These are phyloP conservation scores for Gymnorhina tibicen DNA, from an alignment of 2,113 vertebrate species.

Conservation along the genomic window DNA sequence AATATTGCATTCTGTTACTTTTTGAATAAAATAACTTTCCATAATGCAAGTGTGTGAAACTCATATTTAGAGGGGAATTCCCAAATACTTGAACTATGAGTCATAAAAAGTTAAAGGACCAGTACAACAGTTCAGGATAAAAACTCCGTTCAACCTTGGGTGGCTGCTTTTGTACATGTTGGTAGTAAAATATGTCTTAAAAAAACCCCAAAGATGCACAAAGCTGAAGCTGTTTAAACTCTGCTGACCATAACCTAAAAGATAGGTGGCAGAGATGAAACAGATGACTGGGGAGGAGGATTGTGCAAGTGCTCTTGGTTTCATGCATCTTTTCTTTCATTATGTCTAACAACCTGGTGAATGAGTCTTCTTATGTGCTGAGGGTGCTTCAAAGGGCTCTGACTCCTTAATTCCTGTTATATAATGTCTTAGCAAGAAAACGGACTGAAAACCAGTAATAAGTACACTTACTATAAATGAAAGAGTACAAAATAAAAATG, in stretches of 20 bases:
- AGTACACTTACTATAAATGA: neutral
- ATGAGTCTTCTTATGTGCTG: neutral
- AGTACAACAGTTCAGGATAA: conserved; percentile 8
- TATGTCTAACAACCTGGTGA: neutral
- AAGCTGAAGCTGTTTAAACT: neutral
- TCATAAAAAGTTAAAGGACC: conserved; percentile 57
- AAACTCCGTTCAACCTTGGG: neutral
- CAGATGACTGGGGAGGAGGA: neutral
- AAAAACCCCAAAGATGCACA: neutral
- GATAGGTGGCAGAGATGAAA: neutral
- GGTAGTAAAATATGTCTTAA: neutral
- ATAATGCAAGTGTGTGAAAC: conserved; percentile 48
- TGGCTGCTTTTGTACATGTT: neutral
- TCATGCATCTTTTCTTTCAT: neutral
- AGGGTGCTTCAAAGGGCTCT: neutral
- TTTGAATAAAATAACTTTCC: conserved; percentile 59
- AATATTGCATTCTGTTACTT: conserved; percentile 34
- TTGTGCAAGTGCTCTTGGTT: neutral
- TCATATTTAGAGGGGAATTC: conserved; percentile 60
- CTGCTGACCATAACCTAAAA: neutral
- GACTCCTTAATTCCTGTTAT: neutral
- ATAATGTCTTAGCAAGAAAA: neutral
- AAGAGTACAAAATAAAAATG: neutral
- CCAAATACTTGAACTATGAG: conserved; percentile 55
- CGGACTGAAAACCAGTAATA: neutral